A percentile compares a stretch with the other conserved stretches of the same genome.
Evolutionary conservation across 2,797 vertebrate species (phyloP).

Genomic region (Sebastiscus albofasciatus): DNA sequence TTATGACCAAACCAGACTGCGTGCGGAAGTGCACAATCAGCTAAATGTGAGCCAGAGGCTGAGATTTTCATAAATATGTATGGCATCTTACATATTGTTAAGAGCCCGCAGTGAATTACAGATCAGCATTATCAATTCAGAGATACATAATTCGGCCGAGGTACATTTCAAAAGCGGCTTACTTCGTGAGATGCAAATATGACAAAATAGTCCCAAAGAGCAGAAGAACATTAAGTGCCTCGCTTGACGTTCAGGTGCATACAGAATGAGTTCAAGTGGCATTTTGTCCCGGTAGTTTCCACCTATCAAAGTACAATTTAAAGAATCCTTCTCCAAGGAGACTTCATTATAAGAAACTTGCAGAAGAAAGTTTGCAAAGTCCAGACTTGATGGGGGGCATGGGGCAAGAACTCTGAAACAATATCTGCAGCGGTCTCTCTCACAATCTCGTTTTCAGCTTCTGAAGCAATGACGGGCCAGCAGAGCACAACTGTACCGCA

Average conservation of each 20-base stretch:
- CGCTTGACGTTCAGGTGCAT: slow-evolving; percentile 63
- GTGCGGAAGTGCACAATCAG: slow-evolving; percentile 76
- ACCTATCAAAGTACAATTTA: slow-evolving; percentile 53
- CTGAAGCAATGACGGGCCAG: slow-evolving; percentile 78
- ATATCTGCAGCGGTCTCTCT: slow-evolving; percentile 61
- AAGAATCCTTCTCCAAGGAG: slow-evolving; percentile 40
- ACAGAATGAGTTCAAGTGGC: slow-evolving; percentile 62
- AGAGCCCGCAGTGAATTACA: slow-evolving; percentile 73
- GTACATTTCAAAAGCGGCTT: slow-evolving; percentile 63
- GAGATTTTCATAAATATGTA: slow-evolving; percentile 83
- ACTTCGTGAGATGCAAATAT: slow-evolving; percentile 66
- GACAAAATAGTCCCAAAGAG: slow-evolving; percentile 58
- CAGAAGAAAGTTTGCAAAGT: slow-evolving; percentile 56
- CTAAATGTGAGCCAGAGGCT: slow-evolving; percentile 74
- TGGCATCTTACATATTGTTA: slow-evolving; percentile 75
- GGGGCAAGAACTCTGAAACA: slow-evolving; percentile 55
- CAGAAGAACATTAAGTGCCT: slow-evolving; percentile 44
- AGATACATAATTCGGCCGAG: slow-evolving; percentile 69
- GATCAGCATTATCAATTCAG: slow-evolving; percentile 75
- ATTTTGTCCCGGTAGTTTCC: slow-evolving; percentile 53
- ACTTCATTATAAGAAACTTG: slow-evolving; percentile 55
- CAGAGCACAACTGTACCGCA: slow-evolving; percentile 79
- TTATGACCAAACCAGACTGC: slow-evolving; percentile 74
- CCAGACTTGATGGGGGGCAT: slow-evolving; percentile 42
- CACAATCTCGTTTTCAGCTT: slow-evolving; percentile 69